These are phyloP conservation scores for Axea sp. DNA, from an alignment of 2,888 invertebrate genomes.

Conservation along the genomic window DNA sequence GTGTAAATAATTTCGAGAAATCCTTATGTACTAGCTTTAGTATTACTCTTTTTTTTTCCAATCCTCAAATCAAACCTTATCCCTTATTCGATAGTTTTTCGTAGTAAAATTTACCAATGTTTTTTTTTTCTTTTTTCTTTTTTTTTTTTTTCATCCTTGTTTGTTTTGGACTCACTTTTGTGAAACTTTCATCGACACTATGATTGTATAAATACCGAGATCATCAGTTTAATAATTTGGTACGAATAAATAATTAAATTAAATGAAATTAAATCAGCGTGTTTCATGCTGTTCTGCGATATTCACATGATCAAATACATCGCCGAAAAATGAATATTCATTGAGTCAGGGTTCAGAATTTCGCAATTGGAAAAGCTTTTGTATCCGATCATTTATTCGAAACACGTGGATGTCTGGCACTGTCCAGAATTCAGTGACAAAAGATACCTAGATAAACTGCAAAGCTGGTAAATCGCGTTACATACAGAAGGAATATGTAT, in stretches of 20 bases:
- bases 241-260: slow-evolving; percentile 40
- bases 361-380: slow-evolving; percentile 65
- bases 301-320: no score
- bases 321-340: slow-evolving; percentile 67
- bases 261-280: slow-evolving; percentile 38
- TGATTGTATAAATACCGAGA: slow-evolving; percentile 37
- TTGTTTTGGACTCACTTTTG: slow-evolving; percentile 43
- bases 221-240: slow-evolving; percentile 41
- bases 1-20: no score
- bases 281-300: slow-evolving; percentile 28
- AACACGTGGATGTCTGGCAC: slow-evolving; percentile 63
- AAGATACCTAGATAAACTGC: slow-evolving; percentile 34
- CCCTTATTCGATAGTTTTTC: no score
- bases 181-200: slow-evolving; percentile 21
- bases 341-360: slow-evolving; percentile 52
- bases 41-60: no score
- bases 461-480: slow-evolving; percentile 24
- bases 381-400: slow-evolving; percentile 67
- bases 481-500: slow-evolving; percentile 19
- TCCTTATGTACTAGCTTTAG: no score
- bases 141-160: no score
- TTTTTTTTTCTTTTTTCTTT: no score
- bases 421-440: slow-evolving; percentile 58
- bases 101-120: no score
- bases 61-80: no score